These are phyloP conservation scores for Polydrusus pterygomalis DNA, from an alignment of 2,888 invertebrate species.

Conservation along the genomic window DNA sequence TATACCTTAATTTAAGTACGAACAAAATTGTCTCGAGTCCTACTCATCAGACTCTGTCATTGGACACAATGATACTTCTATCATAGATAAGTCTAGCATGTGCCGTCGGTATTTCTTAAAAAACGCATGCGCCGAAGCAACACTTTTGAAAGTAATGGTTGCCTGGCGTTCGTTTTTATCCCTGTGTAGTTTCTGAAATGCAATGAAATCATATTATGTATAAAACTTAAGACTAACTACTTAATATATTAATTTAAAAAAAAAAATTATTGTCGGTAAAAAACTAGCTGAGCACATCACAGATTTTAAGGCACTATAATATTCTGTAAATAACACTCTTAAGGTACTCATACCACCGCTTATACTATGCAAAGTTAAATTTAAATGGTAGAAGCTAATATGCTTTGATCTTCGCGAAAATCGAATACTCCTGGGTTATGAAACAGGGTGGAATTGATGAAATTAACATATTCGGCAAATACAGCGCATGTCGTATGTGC, in stretches of 20 bases:
- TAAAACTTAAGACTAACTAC: constrained; percentile 12
- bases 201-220: constrained; percentile 36
- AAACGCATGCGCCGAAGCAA: constrained; percentile 75
- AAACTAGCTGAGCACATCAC: background rate
- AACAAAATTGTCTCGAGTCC: constrained; percentile 16
- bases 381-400: too few species aligned
- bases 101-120: constrained; percentile 75
- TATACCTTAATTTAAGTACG: background rate
- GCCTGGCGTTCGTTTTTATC: constrained; percentile 69
- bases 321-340: too few species aligned
- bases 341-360: too few species aligned
- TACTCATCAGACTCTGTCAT: constrained; percentile 44
- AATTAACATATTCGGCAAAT: too few species aligned
- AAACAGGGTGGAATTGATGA: too few species aligned
- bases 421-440: too few species aligned
- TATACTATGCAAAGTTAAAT: too few species aligned
- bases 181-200: constrained; percentile 70
- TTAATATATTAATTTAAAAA: background rate
- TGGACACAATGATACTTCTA: constrained; percentile 71
- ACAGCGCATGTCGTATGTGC: too few species aligned
- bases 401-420: too few species aligned
- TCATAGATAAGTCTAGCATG: constrained; percentile 75
- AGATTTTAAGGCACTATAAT: too few species aligned
- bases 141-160: constrained; percentile 75
- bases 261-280: background rate